Evolutionary conservation across 2,888 invertebrate species (phyloP), one percentile per base, ranked within the genome.

Genomic region (Rhagonycha lutea): DNA sequence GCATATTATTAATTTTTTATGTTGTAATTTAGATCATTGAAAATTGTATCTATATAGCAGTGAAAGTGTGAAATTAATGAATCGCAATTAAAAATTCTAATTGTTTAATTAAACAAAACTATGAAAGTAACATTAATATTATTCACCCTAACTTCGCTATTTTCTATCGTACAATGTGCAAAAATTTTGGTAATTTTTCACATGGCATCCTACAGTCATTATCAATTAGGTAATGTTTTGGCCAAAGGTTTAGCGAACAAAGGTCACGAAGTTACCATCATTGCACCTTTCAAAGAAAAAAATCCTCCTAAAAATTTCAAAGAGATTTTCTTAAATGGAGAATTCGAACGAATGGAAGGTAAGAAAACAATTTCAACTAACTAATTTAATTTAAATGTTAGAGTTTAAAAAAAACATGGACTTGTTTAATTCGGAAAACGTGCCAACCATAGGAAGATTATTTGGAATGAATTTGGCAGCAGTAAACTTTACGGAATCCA

Each of bases 211-310:
- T 77, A 76, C 24, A 83, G 83, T 14, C 84, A 84, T 75, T 81
- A 80, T 11, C 76, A 79, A 10, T 76, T 86, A 47, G 84, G 83
- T 5, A 79, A 83, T 69, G 75, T 79, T 14, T 73, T 87, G n/a
- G 74, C 84, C 11, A 83, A 84, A 69, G 85, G 83, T 75, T 78
- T 87, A 47, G 85, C 84, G 0, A 74, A 75, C 11, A 81, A 87
- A 61, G 90, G 89, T 4, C 90, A 90, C 80, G 86, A 89, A 71
- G 86, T 90, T 10, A 86, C 85, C 3, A 81, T 86, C 28, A 81
- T 87, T 63, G 85, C 81, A 60, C 14, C 61, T 3, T 14, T 14
- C 14, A 61, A 5, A 65, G 81, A 83, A 28, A 70, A 67, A 63
- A 24, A 65, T 12, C 85, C 85, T 5, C 85, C 88, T 74, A 83